Base-by-base conservation (phyloP, 2,797 vertebrate species). In the Artibeus lituratus region DNA sequence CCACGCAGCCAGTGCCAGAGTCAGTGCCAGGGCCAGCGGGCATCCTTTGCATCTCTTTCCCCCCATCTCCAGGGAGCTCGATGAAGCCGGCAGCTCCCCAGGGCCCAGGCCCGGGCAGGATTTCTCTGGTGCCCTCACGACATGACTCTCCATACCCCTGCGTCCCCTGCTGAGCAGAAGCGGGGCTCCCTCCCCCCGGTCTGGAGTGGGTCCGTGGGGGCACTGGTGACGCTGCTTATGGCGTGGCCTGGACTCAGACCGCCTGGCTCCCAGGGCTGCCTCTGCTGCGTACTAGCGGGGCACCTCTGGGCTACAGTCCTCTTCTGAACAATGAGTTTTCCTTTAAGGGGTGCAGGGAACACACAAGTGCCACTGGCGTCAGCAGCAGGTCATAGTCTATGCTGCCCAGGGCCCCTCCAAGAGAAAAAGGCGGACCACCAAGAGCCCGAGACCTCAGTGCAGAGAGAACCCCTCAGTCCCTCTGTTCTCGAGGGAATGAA, bases 311-410 rank as follows among this genome's bases (percentile, higher is more conserved):
- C 47, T 89, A 10, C 49, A 10, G 44, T 7, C 87, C 59, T 87
- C 32, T 1, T 19, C 59, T 37, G 57, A 73, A 72, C 26, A 83
- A 29, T 2, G 47, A 2, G 0, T 39, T 69, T 77, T 35, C 29
- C 65, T 55, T 87, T 24, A 22, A 0, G 7, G 49, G 24, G 16
- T 9, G 19, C 12, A 29, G 62, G 73, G 15, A 47, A 53, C 21
- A 22, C 0, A 5, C 0, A 0, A 14, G 1, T 10, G 0, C 22
- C 1, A 0, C 53, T 18, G 7, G 37, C 9, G 19, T 65, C 2
- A 3, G 18, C 62, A 29, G 37, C 67, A 29, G 49, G 44, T 10
- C 70, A 84, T 39, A 39, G 59, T 65, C 78, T 35, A 0, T 47
- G 32, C 22, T 39, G 37, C 39, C 59, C 32, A 24, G 44, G 2